phyloP scores from a whole-genome alignment of 2,113 vertebrate genomes.

The Daboia siamensis region DNA sequence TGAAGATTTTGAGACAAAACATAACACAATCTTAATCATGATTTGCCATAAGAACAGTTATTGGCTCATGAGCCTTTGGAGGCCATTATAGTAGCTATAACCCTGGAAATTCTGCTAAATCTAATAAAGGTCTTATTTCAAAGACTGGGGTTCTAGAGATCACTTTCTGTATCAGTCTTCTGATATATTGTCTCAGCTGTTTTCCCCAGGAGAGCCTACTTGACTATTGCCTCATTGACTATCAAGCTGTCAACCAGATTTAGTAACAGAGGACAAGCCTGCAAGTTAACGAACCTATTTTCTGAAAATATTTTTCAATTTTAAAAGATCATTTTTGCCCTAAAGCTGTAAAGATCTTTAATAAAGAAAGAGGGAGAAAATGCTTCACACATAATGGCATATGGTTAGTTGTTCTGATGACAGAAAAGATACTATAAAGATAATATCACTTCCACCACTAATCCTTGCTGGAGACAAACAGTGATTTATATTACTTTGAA shows the following conservation, averaged over 20 bases:
- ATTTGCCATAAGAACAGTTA: neutral
- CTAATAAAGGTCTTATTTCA: neutral
- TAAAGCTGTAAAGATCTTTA: neutral
- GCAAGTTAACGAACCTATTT: neutral
- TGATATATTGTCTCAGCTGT: neutral
- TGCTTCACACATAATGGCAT: neutral
- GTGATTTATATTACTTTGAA: neutral
- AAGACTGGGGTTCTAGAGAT: neutral
- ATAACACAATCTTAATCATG: neutral
- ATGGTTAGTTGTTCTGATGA: neutral
- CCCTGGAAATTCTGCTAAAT: neutral
- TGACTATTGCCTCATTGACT: neutral
- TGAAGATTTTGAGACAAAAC: neutral
- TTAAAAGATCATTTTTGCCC: neutral
- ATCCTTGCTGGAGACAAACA: neutral
- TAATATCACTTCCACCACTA: neutral
- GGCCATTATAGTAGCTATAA: neutral
- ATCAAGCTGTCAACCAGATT: neutral
- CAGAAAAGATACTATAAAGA: neutral
- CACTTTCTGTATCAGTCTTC: neutral
- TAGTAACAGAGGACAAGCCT: neutral
- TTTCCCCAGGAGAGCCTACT: neutral
- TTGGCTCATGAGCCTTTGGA: neutral
- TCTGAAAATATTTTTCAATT: neutral
- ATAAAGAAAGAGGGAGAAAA: neutral